Base-by-base conservation (phyloP, 2,888 invertebrate genomes). In the Vandiemenella viatica region DNA sequence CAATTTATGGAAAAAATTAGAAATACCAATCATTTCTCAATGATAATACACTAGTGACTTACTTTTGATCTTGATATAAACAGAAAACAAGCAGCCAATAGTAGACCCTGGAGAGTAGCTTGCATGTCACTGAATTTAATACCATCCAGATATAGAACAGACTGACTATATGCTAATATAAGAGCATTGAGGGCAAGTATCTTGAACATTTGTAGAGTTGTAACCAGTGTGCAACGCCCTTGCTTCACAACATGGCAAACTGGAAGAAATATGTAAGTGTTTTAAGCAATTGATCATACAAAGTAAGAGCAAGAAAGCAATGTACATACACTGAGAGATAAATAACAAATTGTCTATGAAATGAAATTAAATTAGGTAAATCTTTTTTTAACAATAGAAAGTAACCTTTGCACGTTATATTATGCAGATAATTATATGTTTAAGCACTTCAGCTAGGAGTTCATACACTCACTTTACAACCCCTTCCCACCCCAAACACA, bases 131-230 rank as follows among this genome's bases (percentile, higher is more conserved):
- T 90, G 64, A 97, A 89, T 69, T 95, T 98, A 57, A 98, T 89
- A 13, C 97, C 97, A 65, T 97, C 96, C 55, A 98, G 76, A 65
- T 98, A 98, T 18, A 99, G 73, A 20, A 98, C 97, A 3, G 96
- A 96, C 69, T 98, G 96, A 61, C 95, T 92, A 73, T 99, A 99
- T 1, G 98, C 98, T 56, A 96, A 75, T 56, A 98, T 90, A 3
- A 99, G 76, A 0, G 98, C 98, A 66, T 99, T 98, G 48, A 99
- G 69, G 0, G 98, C 98, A 49, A 99, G 72, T 59, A 99, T 99
- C 74, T 99, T 99, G 71, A 99, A 99, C 98, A 99, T 99, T 69
- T 99, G 98, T 52, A 99, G 73, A 0, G 98, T 99, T 1, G 98
- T 99, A 17, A 99, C 98, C 51, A 99, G 71, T 0, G 98, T 99